Percentiles rank a stretch among this genome's conserved stretches.
phyloP scores from a whole-genome alignment of 2,797 vertebrate species.

The Lophius americanus region DNA sequence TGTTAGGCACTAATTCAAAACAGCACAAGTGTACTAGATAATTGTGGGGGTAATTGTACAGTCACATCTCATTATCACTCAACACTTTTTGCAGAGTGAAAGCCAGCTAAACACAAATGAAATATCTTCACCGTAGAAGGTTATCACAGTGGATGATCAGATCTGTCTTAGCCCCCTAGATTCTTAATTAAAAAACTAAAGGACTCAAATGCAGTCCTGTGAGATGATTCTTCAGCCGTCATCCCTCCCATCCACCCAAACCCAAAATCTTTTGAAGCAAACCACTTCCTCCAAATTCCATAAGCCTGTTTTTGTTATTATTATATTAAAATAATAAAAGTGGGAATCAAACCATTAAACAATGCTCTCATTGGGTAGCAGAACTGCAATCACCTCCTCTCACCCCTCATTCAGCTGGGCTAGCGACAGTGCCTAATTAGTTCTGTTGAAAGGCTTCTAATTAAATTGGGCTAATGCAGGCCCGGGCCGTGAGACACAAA shows the following conservation, averaged over 20 bases:
- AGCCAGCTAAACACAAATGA: slow-evolving; percentile 44
- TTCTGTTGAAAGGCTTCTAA: slow-evolving; percentile 79
- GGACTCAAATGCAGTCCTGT: slow-evolving; percentile 54
- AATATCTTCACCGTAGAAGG: slow-evolving; percentile 35
- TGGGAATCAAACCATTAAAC: slow-evolving; percentile 67
- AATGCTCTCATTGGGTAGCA: slow-evolving; percentile 67
- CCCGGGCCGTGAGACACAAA: slow-evolving; percentile 39
- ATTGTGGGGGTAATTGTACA: slow-evolving; percentile 22
- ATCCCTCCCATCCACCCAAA: slow-evolving; percentile 16
- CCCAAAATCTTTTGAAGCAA: slow-evolving; percentile 33
- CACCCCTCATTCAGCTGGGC: slow-evolving; percentile 67
- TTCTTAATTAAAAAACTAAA: slow-evolving; percentile 50
- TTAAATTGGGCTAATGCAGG: slow-evolving; percentile 79
- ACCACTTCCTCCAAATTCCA: slow-evolving; percentile 62
- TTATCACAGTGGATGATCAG: slow-evolving; percentile 48
- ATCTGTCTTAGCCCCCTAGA: slow-evolving; percentile 31
- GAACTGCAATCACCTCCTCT: slow-evolving; percentile 73
- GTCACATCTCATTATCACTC: slow-evolving; percentile 7
- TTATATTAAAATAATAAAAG: slow-evolving; percentile 54
- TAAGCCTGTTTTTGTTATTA: slow-evolving; percentile 60
- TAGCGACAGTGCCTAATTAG: slow-evolving; percentile 72
- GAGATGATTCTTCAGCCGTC: slow-evolving; percentile 37
- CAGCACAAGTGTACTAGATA: slow-evolving; percentile 30
- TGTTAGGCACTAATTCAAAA: slow-evolving; percentile 45
- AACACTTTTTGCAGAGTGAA: slow-evolving; percentile 10